Conservation (phyloP, 2,797 vertebrate species). For the Neopelma chrysocephalum region DNA sequence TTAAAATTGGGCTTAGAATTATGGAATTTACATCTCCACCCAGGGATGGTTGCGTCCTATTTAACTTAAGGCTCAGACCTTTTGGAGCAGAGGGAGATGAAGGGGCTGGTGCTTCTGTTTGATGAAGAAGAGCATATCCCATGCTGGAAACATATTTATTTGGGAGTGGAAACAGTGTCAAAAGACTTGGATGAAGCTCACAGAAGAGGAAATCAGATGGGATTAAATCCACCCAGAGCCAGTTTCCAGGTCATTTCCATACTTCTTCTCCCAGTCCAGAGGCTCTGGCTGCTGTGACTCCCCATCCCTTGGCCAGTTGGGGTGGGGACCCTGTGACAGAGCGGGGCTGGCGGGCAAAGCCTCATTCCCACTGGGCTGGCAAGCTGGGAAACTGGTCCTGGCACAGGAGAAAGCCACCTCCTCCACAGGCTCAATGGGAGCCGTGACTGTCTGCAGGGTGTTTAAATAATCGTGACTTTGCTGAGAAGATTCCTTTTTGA, state of each 20-base stretch:
- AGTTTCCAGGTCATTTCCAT: neutral
- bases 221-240: slow-evolving; percentile 17
- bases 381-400: slow-evolving; percentile 16
- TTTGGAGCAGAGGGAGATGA: neutral
- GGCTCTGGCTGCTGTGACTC: neutral
- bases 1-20: neutral
- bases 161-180: neutral
- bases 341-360: neutral
- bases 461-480: slow-evolving; percentile 8
- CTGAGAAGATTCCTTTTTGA: slow-evolving; percentile 31
- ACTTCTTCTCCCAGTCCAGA: neutral
- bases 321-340: neutral
- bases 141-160: neutral
- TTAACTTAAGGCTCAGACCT: neutral
- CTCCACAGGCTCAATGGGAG: neutral
- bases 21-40: neutral
- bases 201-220: neutral
- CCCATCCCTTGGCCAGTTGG: neutral
- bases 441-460: neutral
- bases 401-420: neutral
- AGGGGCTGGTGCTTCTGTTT: neutral
- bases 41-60: neutral
- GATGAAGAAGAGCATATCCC: neutral
- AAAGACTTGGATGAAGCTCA: neutral
- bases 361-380: neutral